Base-by-base conservation (phyloP, 2,113 vertebrate species). In the Dissostichus mawsoni region DNA sequence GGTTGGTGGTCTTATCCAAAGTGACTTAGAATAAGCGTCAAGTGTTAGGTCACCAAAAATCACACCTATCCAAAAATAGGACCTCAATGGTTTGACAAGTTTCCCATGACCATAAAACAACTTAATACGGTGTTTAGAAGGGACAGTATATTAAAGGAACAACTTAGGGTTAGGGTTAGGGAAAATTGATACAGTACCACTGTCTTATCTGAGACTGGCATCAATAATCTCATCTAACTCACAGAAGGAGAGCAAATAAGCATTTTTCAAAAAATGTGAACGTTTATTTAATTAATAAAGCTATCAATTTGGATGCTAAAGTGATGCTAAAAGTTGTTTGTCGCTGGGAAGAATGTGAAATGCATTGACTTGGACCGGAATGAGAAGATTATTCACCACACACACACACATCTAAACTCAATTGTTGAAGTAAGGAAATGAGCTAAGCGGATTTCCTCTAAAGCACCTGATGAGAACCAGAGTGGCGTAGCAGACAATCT, bases 391-490 rank as follows among this genome's bases (percentile, higher is more conserved):
- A 65, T 79, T 76, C 63, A 12, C 18, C 45, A 8, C 52, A 6
- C 50, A 58, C 29, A 68, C 20, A 69, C 13, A 59, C 41, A 63
- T 75, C 53, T 70, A 76, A 82, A 80, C 47, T 61, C n/a, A 58
- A 64, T 50, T 70, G 69, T 70, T 71, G 41, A 56, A 77, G 65
- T 7, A 57, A 77, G 85, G 78, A 84, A 83, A 81, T 87, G 84
- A 90, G 71, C 73, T 84, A 48, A 86, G 77, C 79, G 59, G 62
- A 72, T 89, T 85, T 81, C 50, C 68, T 52, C 51, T 48, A 51
- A 50, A 88, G 73, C 73, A 69, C 66, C 74, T 72, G 83, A 90
- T 83, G 76, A 78, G 73, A 82, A 74, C 47, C 84, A 87, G 78
- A 89, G 61, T 9, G 11, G 45, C 4, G 62, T 12, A 56, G 59